Conservation (phyloP, 1,140 invertebrate species). For the Carcinoscorpius rotundicauda region DNA sequence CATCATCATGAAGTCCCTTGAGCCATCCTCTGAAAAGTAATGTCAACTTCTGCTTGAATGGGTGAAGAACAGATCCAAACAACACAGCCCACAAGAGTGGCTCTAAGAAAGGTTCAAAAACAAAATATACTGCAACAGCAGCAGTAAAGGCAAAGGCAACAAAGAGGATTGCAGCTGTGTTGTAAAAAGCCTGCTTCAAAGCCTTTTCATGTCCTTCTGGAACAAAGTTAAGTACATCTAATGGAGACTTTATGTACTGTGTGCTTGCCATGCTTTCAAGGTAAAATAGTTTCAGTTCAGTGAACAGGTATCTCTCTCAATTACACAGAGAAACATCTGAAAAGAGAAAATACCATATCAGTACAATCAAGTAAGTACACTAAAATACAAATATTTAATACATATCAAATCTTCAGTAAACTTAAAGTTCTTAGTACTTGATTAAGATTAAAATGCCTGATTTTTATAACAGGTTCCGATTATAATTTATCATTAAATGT, state of each 20-base stretch:
- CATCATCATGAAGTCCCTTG: slow-evolving; percentile 31
- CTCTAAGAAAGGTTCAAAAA: slow-evolving; percentile 79
- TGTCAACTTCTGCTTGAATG: slow-evolving; percentile 65
- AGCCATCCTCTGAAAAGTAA: slow-evolving; percentile 55
- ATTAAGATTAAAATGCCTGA: no score
- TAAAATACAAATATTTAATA: no score
- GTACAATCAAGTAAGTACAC: no score
- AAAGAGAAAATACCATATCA: no score
- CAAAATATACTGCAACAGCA: slow-evolving; percentile 63
- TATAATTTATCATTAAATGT: no score
- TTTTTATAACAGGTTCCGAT: no score
- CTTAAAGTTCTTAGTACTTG: no score
- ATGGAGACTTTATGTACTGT: neutral
- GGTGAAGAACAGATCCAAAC: slow-evolving; percentile 77
- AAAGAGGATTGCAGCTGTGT: slow-evolving; percentile 60
- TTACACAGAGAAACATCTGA: no score
- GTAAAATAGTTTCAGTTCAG: no score
- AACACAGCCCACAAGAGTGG: slow-evolving; percentile 87
- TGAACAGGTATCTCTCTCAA: no score
- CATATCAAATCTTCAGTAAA: no score
- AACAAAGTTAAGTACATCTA: slow-evolving; percentile 23
- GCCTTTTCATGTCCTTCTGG: slow-evolving; percentile 57
- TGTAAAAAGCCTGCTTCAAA: slow-evolving; percentile 75
- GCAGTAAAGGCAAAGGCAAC: slow-evolving; percentile 50
- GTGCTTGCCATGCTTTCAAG: no score